Base-by-base conservation (phyloP, 64 coral and sea anemone genomes). In the Trachythela sp. region DNA sequence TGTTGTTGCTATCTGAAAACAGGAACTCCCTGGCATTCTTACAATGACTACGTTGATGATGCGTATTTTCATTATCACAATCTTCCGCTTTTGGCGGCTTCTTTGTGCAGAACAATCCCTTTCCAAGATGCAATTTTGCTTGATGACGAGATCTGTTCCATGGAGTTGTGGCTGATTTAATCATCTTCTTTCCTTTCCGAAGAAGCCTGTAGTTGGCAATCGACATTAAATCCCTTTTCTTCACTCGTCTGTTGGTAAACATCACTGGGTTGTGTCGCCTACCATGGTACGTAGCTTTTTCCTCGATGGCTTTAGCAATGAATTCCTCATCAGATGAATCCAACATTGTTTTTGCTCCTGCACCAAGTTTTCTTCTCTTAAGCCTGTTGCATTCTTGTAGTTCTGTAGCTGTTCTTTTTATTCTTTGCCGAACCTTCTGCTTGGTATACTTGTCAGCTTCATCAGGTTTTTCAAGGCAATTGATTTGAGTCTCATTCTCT, bases 81-180 rank as follows among this genome's bases (percentile, higher is more conserved):
- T 89, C 87, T 75, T 93, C 87, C 39, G 83, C 56, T 48, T 93
- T 89, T 35, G 83, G 83, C 43, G 87, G 30, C 54, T 93, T 92
- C 37, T 89, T 76, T 36, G 48, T 84, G 48, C 91, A 93, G 30
- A 93, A 93, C 36, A 91, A 54, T 54, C 77, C 54, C 22, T 92
- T 88, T 30, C 91, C 86, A 26, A 3, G 87, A 40, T 92, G 86
- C 22, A 43, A 39, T 43, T 67, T 88, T 43, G 86, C 85, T 87
- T 88, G 91, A 50, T 54, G 50, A 54, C 91, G 40, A 22, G 91
- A 84, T 83, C 87, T 84, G 39, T 92, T 92, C 38, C 84, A 92
- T 15, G 59, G 70, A 18, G 86, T 92, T 20, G 32, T 85, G 36
- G 86, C 70, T 39, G 91, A 92, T 59, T 84, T 68, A 67, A n/a